Base-by-base conservation (phyloP, 2,113 vertebrate species). In the Microcebus griseorufus region DNA sequence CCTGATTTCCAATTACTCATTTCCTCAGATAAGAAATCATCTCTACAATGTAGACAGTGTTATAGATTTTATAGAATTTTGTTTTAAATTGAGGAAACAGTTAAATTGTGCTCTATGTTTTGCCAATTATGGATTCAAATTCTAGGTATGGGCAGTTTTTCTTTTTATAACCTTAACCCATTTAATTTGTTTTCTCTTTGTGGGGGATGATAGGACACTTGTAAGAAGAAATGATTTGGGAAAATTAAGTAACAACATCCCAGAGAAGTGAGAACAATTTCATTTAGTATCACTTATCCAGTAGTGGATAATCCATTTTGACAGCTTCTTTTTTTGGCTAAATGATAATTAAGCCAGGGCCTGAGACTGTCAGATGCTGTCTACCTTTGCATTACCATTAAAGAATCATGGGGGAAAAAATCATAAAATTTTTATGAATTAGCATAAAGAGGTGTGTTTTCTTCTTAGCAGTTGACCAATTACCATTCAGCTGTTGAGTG, bases 11-110 rank as follows among this genome's bases (percentile, higher is more conserved):
- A 93, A 27, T 97, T 92, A 96, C 98, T 98, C 95, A 0, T 97
- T 98, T 97, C 98, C 96, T 98, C 97, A 98, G 97, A 98, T 97
- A 98, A 98, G 94, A 98, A 97, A 97, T 98, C 96, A 64, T 97
- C 98, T 98, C 98, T 98, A 97, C 97, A 97, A 93, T 79, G 98
- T 98, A 97, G 97, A 98, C 97, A 97, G 20, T 92, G 91, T 90
- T 94, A 81, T 93, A 81, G 97, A 91, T 97, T 98, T 98, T 98
- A 98, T 97, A 97, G 98, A 98, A 94, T 67, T 97, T 91, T 96
- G 88, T 94, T 98, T 98, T 97, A 42, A 94, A 97, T 97, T 95
- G 96, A 65, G 85, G 97, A 97, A 96, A 48, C 96, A 90, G 95
- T 97, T 96, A 97, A 98, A 97, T 94, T 98, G 95, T 97, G 94